Base-by-base conservation (phyloP, 2,888 invertebrate genomes). In the Tachina grossa region DNA sequence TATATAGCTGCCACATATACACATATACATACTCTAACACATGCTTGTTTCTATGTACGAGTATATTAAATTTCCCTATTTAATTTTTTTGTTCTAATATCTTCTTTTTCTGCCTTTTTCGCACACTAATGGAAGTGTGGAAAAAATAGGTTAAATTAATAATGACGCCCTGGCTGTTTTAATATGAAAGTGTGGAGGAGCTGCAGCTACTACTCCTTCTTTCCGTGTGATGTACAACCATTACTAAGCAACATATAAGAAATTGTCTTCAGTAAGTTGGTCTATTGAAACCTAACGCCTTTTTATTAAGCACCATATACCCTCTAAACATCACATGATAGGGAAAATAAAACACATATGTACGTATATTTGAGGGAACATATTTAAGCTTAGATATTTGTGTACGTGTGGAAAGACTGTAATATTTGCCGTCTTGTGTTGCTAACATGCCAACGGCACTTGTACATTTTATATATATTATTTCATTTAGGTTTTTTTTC, bases 91-190 rank as follows among this genome's bases (percentile, higher is more conserved):
- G 19, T 51, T 83, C 75, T 66, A 85, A 85, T 82, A 78, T 11
- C 79, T 63, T 9, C 68, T 11, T 71, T n/a, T 71, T 66, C 63
- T 80, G 41, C 14, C 49, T 49, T 49, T 78, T 63, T 68, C 22
- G 49, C 6, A 51, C 57, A 47, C 57, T 69, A 71, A 47, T 63
- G 14, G 61, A 65, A 51, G 75, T 59, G 61, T 22, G 22, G 31
- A 76, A 78, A 87, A 88, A 86, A 87, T 88, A 89, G 90, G 91
- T 90, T 91, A 90, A 91, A 91, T 90, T 89, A 91, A 91, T 91
- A 91, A 91, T 89, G 90, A 91, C 91, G 90, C 91, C 87, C 87
- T 84, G 81, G 87, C 84, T 81, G 41, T 72, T 71, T 65, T 55
- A 79, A 79, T 79, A 61, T 45, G 13, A 14, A 47, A 61, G 10